Evolutionary conservation across 2,797 vertebrate species (phyloP).

Genomic region (Momotus momota): DNA sequence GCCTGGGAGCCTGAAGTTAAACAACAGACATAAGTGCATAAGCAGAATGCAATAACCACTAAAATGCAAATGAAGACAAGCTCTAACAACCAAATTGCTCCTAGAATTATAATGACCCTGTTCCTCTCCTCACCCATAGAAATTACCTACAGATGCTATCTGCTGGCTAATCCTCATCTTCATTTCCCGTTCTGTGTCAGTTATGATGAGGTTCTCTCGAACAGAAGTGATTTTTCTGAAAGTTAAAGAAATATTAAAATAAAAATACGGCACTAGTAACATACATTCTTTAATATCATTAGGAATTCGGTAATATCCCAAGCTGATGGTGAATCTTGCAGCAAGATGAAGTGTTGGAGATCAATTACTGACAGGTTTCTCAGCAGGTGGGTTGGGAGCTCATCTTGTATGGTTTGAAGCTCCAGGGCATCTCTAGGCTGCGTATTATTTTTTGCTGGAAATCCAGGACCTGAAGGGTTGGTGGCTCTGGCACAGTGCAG

Average conservation of each 20-base stretch:
- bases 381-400: neutral
- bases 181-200: neutral
- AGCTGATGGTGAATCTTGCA: neutral
- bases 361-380: neutral
- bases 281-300: conserved; percentile 7
- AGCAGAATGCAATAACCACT: conserved; percentile 13
- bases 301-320: neutral
- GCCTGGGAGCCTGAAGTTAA: neutral
- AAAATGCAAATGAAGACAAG: conserved; percentile 24
- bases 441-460: neutral
- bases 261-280: neutral
- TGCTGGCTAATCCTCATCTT: neutral
- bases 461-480: neutral
- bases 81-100: conserved; percentile 30
- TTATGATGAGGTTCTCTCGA: neutral
- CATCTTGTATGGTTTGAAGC: neutral
- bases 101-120: conserved; percentile 21
- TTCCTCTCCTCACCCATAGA: neutral
- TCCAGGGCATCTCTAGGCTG: neutral
- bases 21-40: neutral
- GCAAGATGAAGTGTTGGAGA: neutral
- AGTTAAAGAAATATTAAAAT: neutral
- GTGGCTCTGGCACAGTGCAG: neutral
- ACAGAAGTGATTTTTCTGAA: neutral
- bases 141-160: neutral